These are phyloP conservation scores for Chloroceryle aenea DNA, from an alignment of 2,113 vertebrate genomes.

Conservation along the genomic window DNA sequence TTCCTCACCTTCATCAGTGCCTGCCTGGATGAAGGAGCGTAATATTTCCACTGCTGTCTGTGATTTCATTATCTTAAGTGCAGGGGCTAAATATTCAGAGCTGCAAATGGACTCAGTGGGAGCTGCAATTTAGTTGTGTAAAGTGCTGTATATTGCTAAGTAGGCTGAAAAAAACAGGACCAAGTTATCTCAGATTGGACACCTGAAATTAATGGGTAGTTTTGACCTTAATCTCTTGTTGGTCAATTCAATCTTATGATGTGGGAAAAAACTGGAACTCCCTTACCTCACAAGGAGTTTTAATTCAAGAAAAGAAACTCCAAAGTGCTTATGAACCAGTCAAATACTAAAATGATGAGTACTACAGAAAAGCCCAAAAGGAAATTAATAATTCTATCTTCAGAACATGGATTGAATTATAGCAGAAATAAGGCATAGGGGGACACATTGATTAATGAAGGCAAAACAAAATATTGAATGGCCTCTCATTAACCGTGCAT, in stretches of 20 bases:
- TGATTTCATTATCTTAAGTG: conserved; percentile 52
- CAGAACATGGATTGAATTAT: conserved; percentile 12
- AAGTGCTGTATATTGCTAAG: conserved; percentile 32
- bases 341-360: conserved; percentile 30
- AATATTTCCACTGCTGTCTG: not conserved
- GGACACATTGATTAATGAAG: conserved; percentile 53
- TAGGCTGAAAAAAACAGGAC: not conserved
- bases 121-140: conserved; percentile 5
- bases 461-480: conserved; percentile 50
- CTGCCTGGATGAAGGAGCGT: not conserved
- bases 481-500: conserved; percentile 38
- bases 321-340: not conserved
- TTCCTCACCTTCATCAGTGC: not conserved
- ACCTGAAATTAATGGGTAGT: conserved; percentile 20
- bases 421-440: conserved; percentile 32
- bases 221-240: conserved; percentile 25
- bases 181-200: not conserved
- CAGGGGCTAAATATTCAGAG: conserved; percentile 42
- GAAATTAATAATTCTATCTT: conserved; percentile 57
- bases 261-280: not conserved
- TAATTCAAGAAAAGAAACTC: conserved; percentile 10
- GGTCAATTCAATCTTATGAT: not conserved
- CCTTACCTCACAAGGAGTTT: not conserved
- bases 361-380: conserved; percentile 19
- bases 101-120: conserved; percentile 50